These are phyloP conservation scores for Pectinophora gossypiella DNA, from an alignment of 1,140 invertebrate genomes.

Conservation along the genomic window DNA sequence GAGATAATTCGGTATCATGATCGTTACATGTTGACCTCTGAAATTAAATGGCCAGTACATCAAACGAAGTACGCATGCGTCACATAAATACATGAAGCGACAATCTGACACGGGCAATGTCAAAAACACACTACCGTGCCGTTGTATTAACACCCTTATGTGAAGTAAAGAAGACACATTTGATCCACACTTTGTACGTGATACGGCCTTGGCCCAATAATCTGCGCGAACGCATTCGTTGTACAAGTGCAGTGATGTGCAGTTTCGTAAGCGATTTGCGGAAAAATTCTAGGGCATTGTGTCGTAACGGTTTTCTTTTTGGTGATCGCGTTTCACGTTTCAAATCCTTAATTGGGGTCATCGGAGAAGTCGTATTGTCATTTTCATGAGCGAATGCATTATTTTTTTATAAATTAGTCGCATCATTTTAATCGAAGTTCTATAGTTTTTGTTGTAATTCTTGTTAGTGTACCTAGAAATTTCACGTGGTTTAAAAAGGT, in stretches of 20 bases:
- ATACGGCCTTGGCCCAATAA: conserved; percentile 51
- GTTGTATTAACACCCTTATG: neutral
- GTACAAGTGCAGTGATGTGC: conserved; percentile 14
- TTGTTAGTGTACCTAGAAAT: no score
- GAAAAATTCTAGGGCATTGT: conserved; percentile 13
- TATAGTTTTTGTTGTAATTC: no score
- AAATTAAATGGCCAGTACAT: conserved; percentile 2
- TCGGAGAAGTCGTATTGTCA: neutral
- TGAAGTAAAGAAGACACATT: neutral
- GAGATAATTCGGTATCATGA: neutral
- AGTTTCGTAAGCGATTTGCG: conserved; percentile 16
- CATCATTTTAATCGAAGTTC: no score
- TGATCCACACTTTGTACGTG: neutral
- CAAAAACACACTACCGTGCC: neutral
- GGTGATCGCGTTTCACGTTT: neutral
- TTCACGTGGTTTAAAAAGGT: no score
- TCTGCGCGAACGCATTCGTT: conserved; percentile 33
- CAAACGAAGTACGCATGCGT: neutral
- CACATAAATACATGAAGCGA: neutral
- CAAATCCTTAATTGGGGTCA: no score
- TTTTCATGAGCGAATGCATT: neutral
- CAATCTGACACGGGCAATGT: neutral
- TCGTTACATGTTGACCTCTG: neutral
- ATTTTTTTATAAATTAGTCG: no score
- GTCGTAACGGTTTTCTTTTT: neutral